phyloP scores from a whole-genome alignment of 1,140 invertebrate species.

The Cataglyphis hispanica region DNA sequence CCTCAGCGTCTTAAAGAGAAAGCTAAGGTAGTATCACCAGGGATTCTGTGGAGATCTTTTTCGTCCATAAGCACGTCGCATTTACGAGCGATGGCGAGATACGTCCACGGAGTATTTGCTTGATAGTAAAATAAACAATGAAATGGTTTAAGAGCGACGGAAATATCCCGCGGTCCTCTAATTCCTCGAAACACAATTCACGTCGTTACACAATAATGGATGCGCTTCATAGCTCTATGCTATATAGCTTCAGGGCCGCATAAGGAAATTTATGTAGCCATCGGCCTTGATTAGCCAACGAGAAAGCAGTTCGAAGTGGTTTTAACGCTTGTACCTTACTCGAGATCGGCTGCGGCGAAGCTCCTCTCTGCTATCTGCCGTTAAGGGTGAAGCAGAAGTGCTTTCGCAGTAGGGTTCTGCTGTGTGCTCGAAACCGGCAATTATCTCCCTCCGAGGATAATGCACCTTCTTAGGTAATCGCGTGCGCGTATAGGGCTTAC shows the following conservation, averaged over 20 bases:
- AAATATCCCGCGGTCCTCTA: conserved; percentile 10
- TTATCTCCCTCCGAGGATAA: conserved; percentile 60
- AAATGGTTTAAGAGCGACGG: not conserved
- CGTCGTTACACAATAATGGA: conserved; percentile 1
- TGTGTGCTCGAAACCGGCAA: conserved; percentile 61
- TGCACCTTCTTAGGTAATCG: conserved; percentile 65
- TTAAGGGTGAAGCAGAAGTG: conserved; percentile 2
- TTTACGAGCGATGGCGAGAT: not conserved
- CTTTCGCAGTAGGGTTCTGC: not conserved
- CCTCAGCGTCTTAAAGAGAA: not conserved
- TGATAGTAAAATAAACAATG: not conserved
- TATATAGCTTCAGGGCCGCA: conserved; percentile 22
- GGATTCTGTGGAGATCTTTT: too few relatives aligned
- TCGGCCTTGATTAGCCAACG: conserved; percentile 64
- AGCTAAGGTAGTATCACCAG: too few relatives aligned
- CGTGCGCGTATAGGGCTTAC: conserved; percentile 58
- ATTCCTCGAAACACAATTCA: not conserved
- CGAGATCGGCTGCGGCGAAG: conserved; percentile 56
- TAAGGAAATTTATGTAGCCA: conserved; percentile 65
- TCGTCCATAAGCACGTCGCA: not conserved
- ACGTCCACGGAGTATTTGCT: not conserved
- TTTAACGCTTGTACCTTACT: conserved; percentile 41
- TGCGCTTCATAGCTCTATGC: not conserved
- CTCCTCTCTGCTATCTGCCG: conserved; percentile 27
- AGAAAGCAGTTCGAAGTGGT: conserved; percentile 44